Evolutionary conservation across 1,140 invertebrate genomes (phyloP).

Genomic region (Parapsyche elsis): DNA sequence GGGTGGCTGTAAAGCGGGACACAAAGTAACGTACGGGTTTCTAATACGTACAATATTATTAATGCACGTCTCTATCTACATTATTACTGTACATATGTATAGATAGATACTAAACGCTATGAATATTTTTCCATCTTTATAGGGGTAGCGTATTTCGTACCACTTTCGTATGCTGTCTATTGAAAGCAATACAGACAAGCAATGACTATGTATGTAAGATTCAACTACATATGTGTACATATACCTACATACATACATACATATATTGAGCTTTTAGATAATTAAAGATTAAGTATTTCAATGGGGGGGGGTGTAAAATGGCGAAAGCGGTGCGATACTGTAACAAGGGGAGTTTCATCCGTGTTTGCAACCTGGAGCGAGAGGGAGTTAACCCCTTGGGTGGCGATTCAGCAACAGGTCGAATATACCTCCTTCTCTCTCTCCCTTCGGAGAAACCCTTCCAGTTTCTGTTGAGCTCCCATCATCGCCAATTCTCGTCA

Average conservation of each 20-base stretch:
- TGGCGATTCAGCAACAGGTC: constrained; percentile 17
- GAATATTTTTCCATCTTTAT: too few relatives aligned
- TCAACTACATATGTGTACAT: neutral
- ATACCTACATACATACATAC: neutral
- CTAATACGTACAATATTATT: too few relatives aligned
- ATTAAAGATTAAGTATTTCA: neutral
- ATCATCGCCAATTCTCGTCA: too few relatives aligned
- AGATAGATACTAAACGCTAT: too few relatives aligned
- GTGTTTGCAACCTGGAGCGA: neutral
- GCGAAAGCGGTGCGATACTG: neutral
- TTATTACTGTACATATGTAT: too few relatives aligned
- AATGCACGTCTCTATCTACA: too few relatives aligned
- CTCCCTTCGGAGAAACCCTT: neutral
- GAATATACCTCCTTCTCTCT: neutral
- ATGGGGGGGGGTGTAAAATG: neutral
- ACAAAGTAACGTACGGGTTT: too few relatives aligned
- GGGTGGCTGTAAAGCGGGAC: neutral
- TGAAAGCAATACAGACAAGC: too few relatives aligned
- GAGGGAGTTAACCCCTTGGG: neutral
- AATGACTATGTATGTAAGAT: neutral
- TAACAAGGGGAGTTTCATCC: neutral
- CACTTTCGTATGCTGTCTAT: too few relatives aligned
- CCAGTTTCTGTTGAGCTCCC: too few relatives aligned
- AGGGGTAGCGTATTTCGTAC: too few relatives aligned
- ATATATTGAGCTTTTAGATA: too few relatives aligned